Evolutionary conservation across 1,140 invertebrate species (phyloP).

Genomic region (Philopotamus ludificatus): DNA sequence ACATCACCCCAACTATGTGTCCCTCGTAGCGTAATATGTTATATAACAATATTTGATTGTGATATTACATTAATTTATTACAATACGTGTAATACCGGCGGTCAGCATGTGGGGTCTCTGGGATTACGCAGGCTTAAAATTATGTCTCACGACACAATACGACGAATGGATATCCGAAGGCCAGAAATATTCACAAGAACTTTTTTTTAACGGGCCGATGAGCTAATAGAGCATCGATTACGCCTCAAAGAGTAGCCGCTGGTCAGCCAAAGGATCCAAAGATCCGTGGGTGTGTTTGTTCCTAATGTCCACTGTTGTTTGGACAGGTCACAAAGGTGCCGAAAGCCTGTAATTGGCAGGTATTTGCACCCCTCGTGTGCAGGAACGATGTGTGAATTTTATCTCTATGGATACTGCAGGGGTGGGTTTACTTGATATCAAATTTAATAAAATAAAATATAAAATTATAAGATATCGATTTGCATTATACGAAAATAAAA

Average conservation of each 20-base stretch:
- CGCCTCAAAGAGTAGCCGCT: background rate
- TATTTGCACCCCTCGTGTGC: background rate
- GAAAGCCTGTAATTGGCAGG: slow-evolving; percentile 1
- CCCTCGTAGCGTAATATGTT: too few relatives aligned
- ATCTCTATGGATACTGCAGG: background rate
- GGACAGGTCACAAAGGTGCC: slow-evolving; percentile 14
- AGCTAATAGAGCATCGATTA: slow-evolving; percentile 27
- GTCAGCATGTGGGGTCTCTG: slow-evolving; percentile 2
- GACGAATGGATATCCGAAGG: background rate
- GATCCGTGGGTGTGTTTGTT: background rate
- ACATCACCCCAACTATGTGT: background rate
- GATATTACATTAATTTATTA: too few relatives aligned
- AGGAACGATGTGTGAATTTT: background rate
- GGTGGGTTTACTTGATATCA: too few relatives aligned
- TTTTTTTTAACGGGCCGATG: slow-evolving; percentile 11
- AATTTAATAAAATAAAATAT: too few relatives aligned
- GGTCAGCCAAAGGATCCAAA: slow-evolving; percentile 1
- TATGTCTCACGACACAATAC: background rate
- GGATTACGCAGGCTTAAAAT: background rate
- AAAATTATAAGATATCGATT: too few relatives aligned
- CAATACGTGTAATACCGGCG: too few relatives aligned
- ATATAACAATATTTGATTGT: too few relatives aligned
- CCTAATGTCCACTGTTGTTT: slow-evolving; percentile 9
- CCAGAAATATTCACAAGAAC: background rate
- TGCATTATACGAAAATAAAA: too few relatives aligned